phyloP scores from a whole-genome alignment of 2,888 invertebrate genomes.

The Dermolepida albohirtum region DNA sequence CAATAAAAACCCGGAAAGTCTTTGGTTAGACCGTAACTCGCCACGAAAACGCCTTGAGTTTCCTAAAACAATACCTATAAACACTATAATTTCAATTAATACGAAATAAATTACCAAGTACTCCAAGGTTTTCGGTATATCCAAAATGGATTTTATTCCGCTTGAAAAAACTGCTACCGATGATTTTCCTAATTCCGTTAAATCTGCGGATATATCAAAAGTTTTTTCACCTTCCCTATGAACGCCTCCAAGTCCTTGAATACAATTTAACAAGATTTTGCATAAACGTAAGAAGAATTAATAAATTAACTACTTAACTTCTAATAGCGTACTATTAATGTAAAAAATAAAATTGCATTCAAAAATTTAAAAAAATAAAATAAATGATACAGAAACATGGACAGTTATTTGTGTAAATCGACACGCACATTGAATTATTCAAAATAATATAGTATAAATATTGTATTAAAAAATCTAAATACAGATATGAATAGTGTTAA shows the following conservation, averaged over 20 bases:
- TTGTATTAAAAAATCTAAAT: too few relatives aligned
- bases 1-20: slow-evolving; percentile 97
- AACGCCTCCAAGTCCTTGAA: slow-evolving; percentile 85
- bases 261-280: not conserved
- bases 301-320: not conserved
- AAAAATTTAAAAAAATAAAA: too few relatives aligned
- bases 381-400: too few relatives aligned
- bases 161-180: slow-evolving; percentile 93
- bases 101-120: slow-evolving; percentile 75
- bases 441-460: too few relatives aligned
- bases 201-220: slow-evolving; percentile 94
- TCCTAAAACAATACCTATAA: slow-evolving; percentile 72
- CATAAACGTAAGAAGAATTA: not conserved
- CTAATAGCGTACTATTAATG: too few relatives aligned
- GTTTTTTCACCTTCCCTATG: slow-evolving; percentile 89
- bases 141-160: slow-evolving; percentile 97
- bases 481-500: too few relatives aligned
- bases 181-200: slow-evolving; percentile 88
- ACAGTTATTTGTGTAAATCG: too few relatives aligned
- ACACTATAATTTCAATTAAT: too few relatives aligned
- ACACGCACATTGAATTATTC: too few relatives aligned
- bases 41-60: slow-evolving; percentile 94
- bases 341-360: too few relatives aligned
- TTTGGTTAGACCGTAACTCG: slow-evolving; percentile 75
- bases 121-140: slow-evolving; percentile 93